These are phyloP conservation scores for Oriolus oriolus DNA, from an alignment of 2,113 vertebrate genomes.

Conservation along the genomic window DNA sequence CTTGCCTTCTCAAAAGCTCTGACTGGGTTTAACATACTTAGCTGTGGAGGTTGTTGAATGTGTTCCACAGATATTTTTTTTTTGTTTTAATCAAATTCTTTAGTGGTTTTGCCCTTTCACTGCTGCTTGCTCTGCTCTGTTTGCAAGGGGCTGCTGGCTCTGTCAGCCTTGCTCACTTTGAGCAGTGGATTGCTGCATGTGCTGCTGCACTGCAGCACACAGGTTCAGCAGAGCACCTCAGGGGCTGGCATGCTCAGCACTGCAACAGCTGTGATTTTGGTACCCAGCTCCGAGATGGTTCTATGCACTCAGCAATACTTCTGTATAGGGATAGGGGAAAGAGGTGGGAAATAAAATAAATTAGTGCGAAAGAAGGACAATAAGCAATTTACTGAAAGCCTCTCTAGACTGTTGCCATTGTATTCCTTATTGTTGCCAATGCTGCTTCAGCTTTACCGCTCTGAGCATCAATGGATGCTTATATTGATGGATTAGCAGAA, in stretches of 20 bases:
- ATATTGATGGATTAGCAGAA: not conserved
- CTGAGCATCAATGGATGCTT: not conserved
- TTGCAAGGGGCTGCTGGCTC: not conserved
- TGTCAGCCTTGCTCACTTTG: not conserved
- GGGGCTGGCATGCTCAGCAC: not conserved
- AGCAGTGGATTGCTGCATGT: not conserved
- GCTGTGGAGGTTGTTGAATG: not conserved
- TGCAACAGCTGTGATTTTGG: not conserved
- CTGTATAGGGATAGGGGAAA: not conserved
- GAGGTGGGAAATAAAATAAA: not conserved
- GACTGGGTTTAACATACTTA: not conserved
- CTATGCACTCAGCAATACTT: not conserved
- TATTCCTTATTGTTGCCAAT: not conserved
- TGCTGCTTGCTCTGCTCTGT: not conserved
- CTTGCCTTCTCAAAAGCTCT: not conserved
- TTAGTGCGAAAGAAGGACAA: not conserved
- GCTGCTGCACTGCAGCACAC: not conserved
- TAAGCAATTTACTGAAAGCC: not conserved
- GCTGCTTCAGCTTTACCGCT: not conserved
- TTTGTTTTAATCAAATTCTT: not conserved
- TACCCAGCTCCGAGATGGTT: not conserved
- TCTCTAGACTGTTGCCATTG: not conserved
- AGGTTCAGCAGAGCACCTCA: accelerated
- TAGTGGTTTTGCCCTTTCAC: not conserved
- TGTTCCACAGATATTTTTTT: not conserved